These are phyloP conservation scores for Dallia pectoralis DNA, from an alignment of 2,797 vertebrate genomes.

Conservation along the genomic window DNA sequence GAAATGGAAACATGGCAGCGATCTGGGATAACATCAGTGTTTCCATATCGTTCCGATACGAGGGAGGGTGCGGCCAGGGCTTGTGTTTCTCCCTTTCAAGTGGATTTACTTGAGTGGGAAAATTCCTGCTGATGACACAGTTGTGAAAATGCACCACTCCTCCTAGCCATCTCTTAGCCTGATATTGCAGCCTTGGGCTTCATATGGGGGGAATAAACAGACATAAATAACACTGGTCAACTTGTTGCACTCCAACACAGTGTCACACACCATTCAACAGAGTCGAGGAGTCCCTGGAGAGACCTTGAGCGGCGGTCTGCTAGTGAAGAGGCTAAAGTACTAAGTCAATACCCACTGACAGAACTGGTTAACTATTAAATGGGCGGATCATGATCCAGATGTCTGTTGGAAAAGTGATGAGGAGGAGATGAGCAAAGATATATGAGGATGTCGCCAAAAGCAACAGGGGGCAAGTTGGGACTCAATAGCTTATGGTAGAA, in stretches of 20 bases:
- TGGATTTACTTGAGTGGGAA: conserved; percentile 50
- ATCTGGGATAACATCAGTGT: conserved; percentile 45
- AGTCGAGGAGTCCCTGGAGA: conserved; percentile 33
- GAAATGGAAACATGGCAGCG: conserved; percentile 41
- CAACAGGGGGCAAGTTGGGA: not conserved
- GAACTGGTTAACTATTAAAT: conserved; percentile 72
- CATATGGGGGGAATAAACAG: conserved; percentile 33
- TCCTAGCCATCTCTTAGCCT: conserved; percentile 5
- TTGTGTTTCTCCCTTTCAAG: conserved; percentile 20
- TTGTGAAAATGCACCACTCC: conserved; percentile 35
- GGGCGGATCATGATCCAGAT: conserved; percentile 43
- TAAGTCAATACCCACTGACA: conserved; percentile 64
- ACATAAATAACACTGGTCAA: not conserved
- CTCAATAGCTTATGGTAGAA: not conserved
- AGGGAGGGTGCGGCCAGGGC: not conserved
- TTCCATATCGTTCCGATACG: conserved; percentile 24
- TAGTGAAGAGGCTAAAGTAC: conserved; percentile 57
- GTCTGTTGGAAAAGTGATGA: conserved; percentile 40
- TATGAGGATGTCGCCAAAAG: too few species aligned
- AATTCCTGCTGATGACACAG: conserved; percentile 50
- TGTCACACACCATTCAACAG: conserved; percentile 2
- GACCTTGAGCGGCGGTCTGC: conserved; percentile 61
- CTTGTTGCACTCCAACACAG: not conserved
- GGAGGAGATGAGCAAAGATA: not conserved
- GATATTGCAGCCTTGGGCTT: conserved; percentile 40